Evolutionary conservation across 2,113 vertebrate species (phyloP), one percentile per base, ranked within the genome.

Genomic region (Tyrannus savana): DNA sequence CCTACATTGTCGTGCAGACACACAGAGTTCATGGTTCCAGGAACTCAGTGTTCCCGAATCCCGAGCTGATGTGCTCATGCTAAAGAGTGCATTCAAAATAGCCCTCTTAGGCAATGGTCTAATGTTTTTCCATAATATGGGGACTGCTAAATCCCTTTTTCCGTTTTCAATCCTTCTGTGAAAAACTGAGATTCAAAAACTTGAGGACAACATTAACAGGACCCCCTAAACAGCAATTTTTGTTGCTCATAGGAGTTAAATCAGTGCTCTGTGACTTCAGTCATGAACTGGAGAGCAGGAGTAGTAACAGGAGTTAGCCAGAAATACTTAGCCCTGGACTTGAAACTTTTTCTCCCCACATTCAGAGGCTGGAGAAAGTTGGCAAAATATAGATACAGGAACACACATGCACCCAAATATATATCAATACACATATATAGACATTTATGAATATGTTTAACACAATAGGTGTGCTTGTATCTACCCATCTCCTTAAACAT

Each of bases 21-120:
- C 74, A 64, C 33, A 84, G 79, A 3, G 1, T 18, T 64, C 58
- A 4, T 24, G 6, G 64, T 28, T 95, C 94, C 93, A 97, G 91
- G 86, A 95, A 91, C 93, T 71, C 39, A 0, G 6, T 75, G 95
- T 93, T 95, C 95, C 89, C 89, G 89, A 27, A 62, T 17, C 83
- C 83, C 33, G 39, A 76, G 23, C 63, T 28, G 69, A 42, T 56
- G 63, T 63, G 74, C 85, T 91, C n/a, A 67, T 10, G 5, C 58
- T 13, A 64, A 93, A 97, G 76, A 1, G 11, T 87, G 47, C 59
- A 59, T 69, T 90, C 74, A 67, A 86, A 91, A 56, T 35, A 71
- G 49, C 12, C 47, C 44, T 84, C 62, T 27, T 60, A 58, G 60
- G 83, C 63, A 49, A 76, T 84, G 88, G 96, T 6, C 87, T 95